These are phyloP conservation scores for Echinops telfairi DNA, from an alignment of 2,113 vertebrate genomes.

Conservation along the genomic window DNA sequence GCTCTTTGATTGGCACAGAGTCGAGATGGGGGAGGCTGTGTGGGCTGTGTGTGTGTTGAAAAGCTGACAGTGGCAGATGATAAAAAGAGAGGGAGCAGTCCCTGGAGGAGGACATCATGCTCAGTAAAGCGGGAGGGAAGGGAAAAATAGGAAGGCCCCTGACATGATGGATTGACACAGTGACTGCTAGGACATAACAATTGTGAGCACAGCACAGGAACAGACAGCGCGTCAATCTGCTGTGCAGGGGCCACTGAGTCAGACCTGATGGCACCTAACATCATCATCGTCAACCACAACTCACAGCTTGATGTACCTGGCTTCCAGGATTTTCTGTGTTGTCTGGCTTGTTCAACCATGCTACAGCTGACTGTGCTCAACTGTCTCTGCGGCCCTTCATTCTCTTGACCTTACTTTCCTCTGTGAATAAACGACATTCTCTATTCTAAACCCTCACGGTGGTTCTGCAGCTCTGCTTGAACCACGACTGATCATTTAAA, in stretches of 20 bases:
- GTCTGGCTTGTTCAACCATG: background rate
- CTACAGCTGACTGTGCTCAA: background rate
- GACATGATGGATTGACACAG: too few relatives aligned
- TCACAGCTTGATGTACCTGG: too few relatives aligned
- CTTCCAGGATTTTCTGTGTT: background rate
- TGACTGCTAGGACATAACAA: too few relatives aligned
- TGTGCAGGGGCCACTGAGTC: too few relatives aligned
- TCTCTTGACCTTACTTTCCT: background rate
- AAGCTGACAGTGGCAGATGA: background rate
- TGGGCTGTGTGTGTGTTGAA: background rate
- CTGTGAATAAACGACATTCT: background rate
- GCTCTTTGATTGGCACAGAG: background rate
- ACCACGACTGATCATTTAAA: background rate
- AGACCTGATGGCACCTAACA: too few relatives aligned
- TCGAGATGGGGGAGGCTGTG: background rate
- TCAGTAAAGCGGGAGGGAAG: too few relatives aligned
- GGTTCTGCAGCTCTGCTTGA: background rate
- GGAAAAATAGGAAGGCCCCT: too few relatives aligned
- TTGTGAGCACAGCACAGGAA: too few relatives aligned
- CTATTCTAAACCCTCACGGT: background rate
- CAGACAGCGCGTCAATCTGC: too few relatives aligned
- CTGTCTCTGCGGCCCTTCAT: background rate
- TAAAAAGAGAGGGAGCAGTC: background rate
- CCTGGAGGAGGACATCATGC: too few relatives aligned
- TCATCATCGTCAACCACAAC: too few relatives aligned